These are phyloP conservation scores for Hydrocynus forskahlii DNA, from an alignment of 2,797 vertebrate genomes.

Conservation along the genomic window DNA sequence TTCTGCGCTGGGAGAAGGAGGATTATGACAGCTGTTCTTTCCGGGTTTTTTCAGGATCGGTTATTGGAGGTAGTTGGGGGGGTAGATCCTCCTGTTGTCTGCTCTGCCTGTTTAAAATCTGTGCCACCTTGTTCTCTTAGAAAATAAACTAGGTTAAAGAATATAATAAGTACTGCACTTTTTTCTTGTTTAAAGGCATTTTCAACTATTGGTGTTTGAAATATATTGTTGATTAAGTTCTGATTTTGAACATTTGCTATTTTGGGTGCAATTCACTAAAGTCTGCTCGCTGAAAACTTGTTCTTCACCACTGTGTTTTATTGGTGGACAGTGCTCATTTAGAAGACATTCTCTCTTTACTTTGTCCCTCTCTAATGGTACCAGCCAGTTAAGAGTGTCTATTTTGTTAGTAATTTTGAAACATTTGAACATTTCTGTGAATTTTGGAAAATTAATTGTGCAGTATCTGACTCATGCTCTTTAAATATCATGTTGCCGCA, in stretches of 20 bases:
- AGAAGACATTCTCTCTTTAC: no score
- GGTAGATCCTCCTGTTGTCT: not conserved
- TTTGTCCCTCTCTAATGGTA: not conserved
- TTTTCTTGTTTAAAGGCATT: no score
- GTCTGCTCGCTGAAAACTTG: no score
- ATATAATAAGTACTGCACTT: no score
- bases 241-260: no score
- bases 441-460: not conserved
- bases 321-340: not conserved
- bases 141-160: no score
- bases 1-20: not conserved
- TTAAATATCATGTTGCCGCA: not conserved
- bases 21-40: conserved; percentile 12
- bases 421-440: not conserved
- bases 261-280: no score
- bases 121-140: not conserved
- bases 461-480: not conserved
- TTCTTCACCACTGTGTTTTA: no score
- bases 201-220: no score
- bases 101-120: not conserved
- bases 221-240: no score
- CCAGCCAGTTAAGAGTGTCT: not conserved
- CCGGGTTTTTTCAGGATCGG: not conserved
- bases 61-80: not conserved
- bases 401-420: not conserved